Evolutionary conservation across 2,888 invertebrate species (phyloP), one percentile per base, ranked within the genome.

Genomic region (Yponomeuta malinellus): DNA sequence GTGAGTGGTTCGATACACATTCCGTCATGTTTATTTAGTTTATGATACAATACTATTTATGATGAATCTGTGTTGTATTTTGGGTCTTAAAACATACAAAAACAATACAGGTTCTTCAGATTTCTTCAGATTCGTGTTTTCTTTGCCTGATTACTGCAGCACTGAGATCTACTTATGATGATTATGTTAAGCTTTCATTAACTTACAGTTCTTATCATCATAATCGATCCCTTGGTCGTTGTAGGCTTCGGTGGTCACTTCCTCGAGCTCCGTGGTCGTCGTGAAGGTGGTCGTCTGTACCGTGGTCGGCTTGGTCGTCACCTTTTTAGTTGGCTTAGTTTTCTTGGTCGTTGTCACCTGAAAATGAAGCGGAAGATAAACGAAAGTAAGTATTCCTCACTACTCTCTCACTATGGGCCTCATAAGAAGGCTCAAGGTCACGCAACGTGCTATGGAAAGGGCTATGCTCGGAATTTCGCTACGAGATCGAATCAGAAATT

Each of bases 331-430:
- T 0, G 90, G 90, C 68, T 84, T 88, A 0, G 83, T 63, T 73
- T 86, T 88, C 74, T 87, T 90, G 9, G 90, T 88, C 8, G 89
- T 88, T 29, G 89, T 86, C 29, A 85, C 84, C 91, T 91, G 85
- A 87, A 88, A 71, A 63, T 23, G 5, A 52, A 15, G 52, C 52
- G 52, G 15, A 15, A 10, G 12, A 15, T 15, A 15, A 65, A 10
- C 2, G 10, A n/a, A 10, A 2, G 29, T 10, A 52, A 2, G 9
- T 2, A 10, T 52, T 52, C 9, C 10, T 52, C 48, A 52, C 23
- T 23, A 23, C 23, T 23, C 23, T 23, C 23, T 23, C 23, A 23
- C 23, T 23, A 23, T 23, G 23, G 23, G 23, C 23, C 23, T 23
- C 23, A 23, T 23, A 23, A 23, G 23, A 23, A 23, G 0, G 0